Percentiles rank a stretch among this genome's conserved stretches.
Conservation (phyloP, 2,797 vertebrate species). For the Basileuterus tristriatus region DNA sequence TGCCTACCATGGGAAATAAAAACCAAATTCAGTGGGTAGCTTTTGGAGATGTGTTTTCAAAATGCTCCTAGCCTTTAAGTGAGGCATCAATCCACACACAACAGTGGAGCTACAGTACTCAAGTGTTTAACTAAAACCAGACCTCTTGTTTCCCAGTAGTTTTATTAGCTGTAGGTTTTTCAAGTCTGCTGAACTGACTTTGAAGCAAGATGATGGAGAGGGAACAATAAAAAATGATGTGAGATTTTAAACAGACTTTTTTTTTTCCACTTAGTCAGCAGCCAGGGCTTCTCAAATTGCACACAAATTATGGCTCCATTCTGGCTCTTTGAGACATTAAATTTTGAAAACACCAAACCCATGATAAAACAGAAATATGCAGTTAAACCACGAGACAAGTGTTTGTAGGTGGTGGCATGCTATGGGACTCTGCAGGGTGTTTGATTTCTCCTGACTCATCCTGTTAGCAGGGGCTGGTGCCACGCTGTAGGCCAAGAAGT, state of each 20-base stretch:
- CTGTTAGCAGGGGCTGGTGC: not conserved
- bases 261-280: conserved; percentile 29
- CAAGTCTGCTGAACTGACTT: conserved; percentile 9
- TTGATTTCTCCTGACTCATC: not conserved
- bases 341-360: not conserved
- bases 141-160: not conserved
- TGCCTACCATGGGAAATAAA: not conserved
- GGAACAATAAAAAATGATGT: not conserved
- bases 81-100: not conserved
- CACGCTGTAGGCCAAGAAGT: not conserved
- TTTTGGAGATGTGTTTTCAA: not conserved
- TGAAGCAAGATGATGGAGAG: conserved; percentile 1
- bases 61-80: not conserved
- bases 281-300: not conserved
- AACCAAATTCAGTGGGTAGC: not conserved
- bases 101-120: not conserved
- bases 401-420: not conserved
- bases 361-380: not conserved
- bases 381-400: not conserved
- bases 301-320: not conserved
- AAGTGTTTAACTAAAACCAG: conserved; percentile 15
- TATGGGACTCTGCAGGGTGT: not conserved
- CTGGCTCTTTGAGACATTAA: not conserved
- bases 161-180: not conserved
- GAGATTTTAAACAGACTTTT: not conserved